phyloP scores from a whole-genome alignment of 2,113 vertebrate species.

The Jacana jacana region DNA sequence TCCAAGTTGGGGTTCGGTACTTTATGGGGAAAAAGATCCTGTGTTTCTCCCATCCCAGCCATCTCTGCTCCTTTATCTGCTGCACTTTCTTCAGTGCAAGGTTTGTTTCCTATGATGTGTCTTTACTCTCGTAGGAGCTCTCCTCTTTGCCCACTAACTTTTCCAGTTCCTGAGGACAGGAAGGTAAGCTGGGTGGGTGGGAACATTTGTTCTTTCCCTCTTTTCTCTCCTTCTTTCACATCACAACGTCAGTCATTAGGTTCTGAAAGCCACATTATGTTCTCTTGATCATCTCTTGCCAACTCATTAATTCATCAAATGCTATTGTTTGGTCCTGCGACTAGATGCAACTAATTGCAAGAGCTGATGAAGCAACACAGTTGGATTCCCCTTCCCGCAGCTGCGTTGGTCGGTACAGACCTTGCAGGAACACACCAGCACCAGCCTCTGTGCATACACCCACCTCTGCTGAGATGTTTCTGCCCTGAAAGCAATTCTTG shows the following conservation, averaged over 20 bases:
- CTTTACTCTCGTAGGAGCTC: not conserved
- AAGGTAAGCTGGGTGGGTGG: not conserved
- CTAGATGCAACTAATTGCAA: not conserved
- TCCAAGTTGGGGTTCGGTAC: not conserved
- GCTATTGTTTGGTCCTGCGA: not conserved
- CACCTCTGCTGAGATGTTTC: not conserved
- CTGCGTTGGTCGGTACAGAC: not conserved
- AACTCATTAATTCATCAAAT: not conserved
- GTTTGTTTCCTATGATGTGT: not conserved
- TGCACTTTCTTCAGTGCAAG: not conserved
- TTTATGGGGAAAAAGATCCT: rapidly evolving
- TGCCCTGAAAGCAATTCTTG: not conserved
- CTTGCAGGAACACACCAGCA: not conserved
- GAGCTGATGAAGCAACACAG: not conserved
- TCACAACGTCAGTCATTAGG: not conserved
- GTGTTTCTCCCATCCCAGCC: not conserved
- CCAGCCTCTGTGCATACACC: not conserved
- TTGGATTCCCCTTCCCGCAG: not conserved
- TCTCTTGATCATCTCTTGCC: not conserved
- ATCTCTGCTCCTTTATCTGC: not conserved
- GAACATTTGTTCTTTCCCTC: not conserved
- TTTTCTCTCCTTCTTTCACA: not conserved
- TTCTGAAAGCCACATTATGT: not conserved
- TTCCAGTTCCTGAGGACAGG: not conserved
- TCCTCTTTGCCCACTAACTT: not conserved